Conservation (phyloP, 2,113 vertebrate species). For the Scatophagus argus region DNA sequence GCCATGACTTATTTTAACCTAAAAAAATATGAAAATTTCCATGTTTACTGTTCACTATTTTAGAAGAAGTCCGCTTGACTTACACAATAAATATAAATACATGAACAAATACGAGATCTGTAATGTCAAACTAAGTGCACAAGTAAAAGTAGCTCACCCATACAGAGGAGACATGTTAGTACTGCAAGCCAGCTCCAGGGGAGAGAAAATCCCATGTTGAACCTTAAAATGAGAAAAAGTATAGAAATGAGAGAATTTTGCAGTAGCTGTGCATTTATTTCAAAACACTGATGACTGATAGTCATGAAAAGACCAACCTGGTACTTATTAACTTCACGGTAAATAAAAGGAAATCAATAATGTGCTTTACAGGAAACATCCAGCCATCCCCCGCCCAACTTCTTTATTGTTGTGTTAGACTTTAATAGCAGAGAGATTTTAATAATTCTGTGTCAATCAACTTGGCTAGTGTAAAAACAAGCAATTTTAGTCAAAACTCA, state of each 20-base stretch:
- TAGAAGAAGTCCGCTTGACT: too few relatives aligned
- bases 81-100: not conserved
- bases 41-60: not conserved
- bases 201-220: too few relatives aligned
- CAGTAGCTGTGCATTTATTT: too few relatives aligned
- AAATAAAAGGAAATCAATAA: slow-evolving; percentile 71
- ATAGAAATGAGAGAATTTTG: too few relatives aligned
- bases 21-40: not conserved
- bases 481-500: not conserved
- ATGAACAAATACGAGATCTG: not conserved
- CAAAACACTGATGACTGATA: too few relatives aligned
- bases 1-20: not conserved
- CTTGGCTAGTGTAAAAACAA: not conserved
- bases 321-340: slow-evolving; percentile 78
- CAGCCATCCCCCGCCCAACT: too few relatives aligned
- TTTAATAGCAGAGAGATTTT: not conserved
- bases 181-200: too few relatives aligned
- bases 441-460: not conserved
- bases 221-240: too few relatives aligned
- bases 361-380: slow-evolving; percentile 5
- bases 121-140: too few relatives aligned
- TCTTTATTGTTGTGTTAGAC: not conserved
- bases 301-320: slow-evolving; percentile 25
- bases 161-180: too few relatives aligned
- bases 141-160: too few relatives aligned